Base-by-base conservation (phyloP, 1,140 invertebrate genomes). In the Drosophila willistoni region DNA sequence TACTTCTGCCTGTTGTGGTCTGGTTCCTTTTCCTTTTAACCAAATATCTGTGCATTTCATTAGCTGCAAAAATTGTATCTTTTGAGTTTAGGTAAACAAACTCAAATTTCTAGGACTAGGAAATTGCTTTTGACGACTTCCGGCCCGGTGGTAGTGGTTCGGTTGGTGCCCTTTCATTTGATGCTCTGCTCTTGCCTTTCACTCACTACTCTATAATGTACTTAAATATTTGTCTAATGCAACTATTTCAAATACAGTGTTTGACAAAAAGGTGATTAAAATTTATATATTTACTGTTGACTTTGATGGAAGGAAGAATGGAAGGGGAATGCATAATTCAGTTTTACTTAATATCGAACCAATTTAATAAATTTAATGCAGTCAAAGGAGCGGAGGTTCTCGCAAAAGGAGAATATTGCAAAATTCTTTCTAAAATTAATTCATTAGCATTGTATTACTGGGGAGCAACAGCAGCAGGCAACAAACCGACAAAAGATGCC, bases 361-460 rank as follows among this genome's bases (percentile, higher is more conserved):
- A 80, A 68, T 71, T 44, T 74, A 85, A 84, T 84, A 78, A 70
- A 66, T 60, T 81, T 81, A 86, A 70, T 81, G 68, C 82, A 86
- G 17, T 51, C 12, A 10, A 42, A 39, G 62, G 14, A 17, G 17
- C 47, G 5, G 36, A 41, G 22, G n/a, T n/a, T 39, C 29, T 29
- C 36, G n/a, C 39, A 13, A 29, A 19, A 42, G 25, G 51, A 51
- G 44, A 51, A 51, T 64, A 84, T 73, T 60, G 75, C 75, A 69
- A 68, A 78, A 83, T 73, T 82, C 83, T 65, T 82, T 83, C 64
- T 75, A 82, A 86, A 86, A 86, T 86, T 86, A 87, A 87, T 86
- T 86, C 83, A 86, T 86, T 86, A 86, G 82, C 83, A 86, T 86
- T 87, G 86, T 85, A 85, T 85, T 87, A 79, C 82, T 51, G 68